These are phyloP conservation scores for Drosophila santomea DNA, from an alignment of 1,140 invertebrate genomes.

Conservation along the genomic window DNA sequence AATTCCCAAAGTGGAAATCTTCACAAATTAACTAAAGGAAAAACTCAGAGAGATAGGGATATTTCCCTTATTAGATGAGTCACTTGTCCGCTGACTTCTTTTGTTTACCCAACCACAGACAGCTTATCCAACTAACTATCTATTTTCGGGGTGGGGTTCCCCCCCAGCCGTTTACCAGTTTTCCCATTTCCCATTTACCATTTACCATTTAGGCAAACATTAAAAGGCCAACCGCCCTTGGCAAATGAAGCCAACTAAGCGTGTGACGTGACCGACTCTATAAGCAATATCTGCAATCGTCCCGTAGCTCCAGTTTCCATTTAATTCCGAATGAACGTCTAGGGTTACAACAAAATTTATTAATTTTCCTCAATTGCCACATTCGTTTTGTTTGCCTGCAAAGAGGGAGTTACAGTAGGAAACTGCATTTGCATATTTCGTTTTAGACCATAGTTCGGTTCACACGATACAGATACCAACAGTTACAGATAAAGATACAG, in stretches of 20 bases:
- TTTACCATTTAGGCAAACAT: slow-evolving; percentile 54
- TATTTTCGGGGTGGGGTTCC: slow-evolving; percentile 25
- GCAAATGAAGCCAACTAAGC: slow-evolving; percentile 76
- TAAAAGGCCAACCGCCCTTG: slow-evolving; percentile 44
- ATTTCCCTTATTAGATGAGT: slow-evolving; percentile 53
- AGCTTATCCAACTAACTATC: slow-evolving; percentile 48
- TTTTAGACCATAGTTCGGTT: slow-evolving; percentile 44
- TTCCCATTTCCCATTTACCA: slow-evolving; percentile 42
- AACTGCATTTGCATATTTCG: slow-evolving; percentile 55
- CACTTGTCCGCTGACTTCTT: slow-evolving; percentile 19
- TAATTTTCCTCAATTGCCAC: slow-evolving; percentile 68
- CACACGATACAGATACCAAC: slow-evolving; percentile 53
- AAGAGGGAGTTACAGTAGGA: slow-evolving; percentile 24
- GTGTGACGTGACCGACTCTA: slow-evolving; percentile 62
- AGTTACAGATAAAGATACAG: background rate
- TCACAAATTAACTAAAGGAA: slow-evolving; percentile 57
- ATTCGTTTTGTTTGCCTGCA: slow-evolving; percentile 49
- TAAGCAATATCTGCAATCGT: slow-evolving; percentile 22
- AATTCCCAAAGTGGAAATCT: slow-evolving; percentile 49
- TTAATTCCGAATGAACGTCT: slow-evolving; percentile 40
- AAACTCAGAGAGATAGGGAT: background rate
- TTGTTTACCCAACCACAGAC: slow-evolving; percentile 26
- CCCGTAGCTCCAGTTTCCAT: slow-evolving; percentile 43
- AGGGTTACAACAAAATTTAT: slow-evolving; percentile 66
- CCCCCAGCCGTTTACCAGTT: slow-evolving; percentile 9